Conservation (phyloP, 2,797 vertebrate genomes). For the Enteromius thamalakanensis region DNA sequence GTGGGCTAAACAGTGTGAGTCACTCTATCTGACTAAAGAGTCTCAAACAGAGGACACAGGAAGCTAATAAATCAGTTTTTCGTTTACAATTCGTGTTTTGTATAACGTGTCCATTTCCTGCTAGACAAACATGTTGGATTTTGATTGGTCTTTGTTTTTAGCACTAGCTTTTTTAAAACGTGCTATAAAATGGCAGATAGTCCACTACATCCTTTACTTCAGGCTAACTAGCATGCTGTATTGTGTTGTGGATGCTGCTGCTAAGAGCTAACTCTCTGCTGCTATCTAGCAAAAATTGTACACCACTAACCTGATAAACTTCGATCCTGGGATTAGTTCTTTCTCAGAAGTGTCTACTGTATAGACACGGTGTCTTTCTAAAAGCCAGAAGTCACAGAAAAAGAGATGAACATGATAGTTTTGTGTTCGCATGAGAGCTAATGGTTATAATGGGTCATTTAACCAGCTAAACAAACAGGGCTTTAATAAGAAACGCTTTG, state of each 20-base stretch:
- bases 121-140: neutral
- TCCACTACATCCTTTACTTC: neutral
- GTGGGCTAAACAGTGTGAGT: slow-evolving; percentile 37
- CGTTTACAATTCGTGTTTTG: slow-evolving; percentile 6
- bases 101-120: neutral
- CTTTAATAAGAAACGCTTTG: slow-evolving; percentile 26
- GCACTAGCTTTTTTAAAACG: neutral
- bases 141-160: neutral
- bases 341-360: neutral
- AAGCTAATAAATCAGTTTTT: slow-evolving; percentile 19
- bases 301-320: neutral
- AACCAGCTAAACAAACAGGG: slow-evolving; percentile 36
- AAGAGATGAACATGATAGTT: neutral
- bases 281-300: neutral
- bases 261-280: neutral
- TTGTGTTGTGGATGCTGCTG: neutral
- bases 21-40: slow-evolving; percentile 31
- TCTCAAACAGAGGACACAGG: slow-evolving; percentile 13
- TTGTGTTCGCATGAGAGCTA: slow-evolving; percentile 12
- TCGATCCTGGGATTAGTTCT: neutral
- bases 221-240: neutral
- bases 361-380: neutral
- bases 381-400: slow-evolving; percentile 17
- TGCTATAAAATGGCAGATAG: neutral
- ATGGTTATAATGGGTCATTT: slow-evolving; percentile 29